These are phyloP conservation scores for Cryptoblepharus egeriae DNA, from an alignment of 2,797 vertebrate genomes.

Conservation along the genomic window DNA sequence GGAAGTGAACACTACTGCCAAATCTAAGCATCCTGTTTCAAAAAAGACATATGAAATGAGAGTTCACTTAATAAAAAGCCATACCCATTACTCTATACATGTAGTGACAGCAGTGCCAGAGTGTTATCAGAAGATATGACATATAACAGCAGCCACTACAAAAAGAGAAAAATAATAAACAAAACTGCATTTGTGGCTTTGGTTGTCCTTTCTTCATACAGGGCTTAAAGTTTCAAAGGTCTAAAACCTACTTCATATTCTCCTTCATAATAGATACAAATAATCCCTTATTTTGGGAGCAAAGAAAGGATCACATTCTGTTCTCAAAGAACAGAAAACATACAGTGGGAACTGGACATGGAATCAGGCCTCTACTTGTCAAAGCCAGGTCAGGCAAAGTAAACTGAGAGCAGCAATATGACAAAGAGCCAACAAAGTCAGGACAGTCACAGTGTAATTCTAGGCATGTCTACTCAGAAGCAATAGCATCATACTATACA, in stretches of 20 bases:
- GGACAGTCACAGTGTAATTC: no score
- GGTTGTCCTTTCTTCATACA: constrained; percentile 65
- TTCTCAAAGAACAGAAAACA: neutral
- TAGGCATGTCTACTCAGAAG: no score
- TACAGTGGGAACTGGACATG: neutral
- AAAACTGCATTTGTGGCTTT: constrained; percentile 64
- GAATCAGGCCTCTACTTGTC: neutral
- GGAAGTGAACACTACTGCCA: constrained; percentile 54
- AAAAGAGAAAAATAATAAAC: constrained; percentile 46
- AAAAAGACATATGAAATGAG: constrained; percentile 26
- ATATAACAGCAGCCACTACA: constrained; percentile 55
- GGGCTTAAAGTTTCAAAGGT: constrained; percentile 36
- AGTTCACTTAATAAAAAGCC: constrained; percentile 32
- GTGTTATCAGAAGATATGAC: constrained; percentile 51
- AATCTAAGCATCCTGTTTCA: constrained; percentile 50
- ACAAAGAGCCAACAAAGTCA: no score
- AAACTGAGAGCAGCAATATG: no score
- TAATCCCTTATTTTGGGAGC: neutral
- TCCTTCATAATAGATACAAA: neutral
- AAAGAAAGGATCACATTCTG: neutral
- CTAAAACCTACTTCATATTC: neutral
- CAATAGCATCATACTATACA: no score
- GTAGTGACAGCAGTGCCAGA: constrained; percentile 54
- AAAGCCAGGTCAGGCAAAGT: no score
- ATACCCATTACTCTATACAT: constrained; percentile 23